These are phyloP conservation scores for Drosophila subsilvestris DNA, from an alignment of 2,888 invertebrate genomes.

Conservation along the genomic window DNA sequence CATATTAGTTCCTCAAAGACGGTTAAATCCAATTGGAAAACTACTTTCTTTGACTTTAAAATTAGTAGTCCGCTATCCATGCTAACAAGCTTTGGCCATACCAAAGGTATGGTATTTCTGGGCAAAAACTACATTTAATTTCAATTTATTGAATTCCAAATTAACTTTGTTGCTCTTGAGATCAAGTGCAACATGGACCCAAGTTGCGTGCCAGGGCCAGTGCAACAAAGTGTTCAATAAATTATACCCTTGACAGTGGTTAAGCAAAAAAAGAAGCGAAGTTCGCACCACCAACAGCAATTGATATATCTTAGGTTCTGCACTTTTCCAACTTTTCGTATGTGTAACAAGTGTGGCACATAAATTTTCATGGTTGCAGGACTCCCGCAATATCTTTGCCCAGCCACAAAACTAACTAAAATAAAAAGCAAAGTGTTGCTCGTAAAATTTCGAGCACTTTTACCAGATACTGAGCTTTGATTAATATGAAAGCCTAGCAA, in stretches of 20 bases:
- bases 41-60: too few species aligned
- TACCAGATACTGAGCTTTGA: conserved; percentile 45
- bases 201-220: not conserved
- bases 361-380: conserved; percentile 55
- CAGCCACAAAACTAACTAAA: conserved; percentile 60
- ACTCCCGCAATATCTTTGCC: conserved; percentile 20
- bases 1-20: too few species aligned
- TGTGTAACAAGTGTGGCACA: conserved; percentile 71
- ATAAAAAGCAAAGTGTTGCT: conserved; percentile 45
- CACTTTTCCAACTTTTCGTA: conserved; percentile 66
- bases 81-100: too few species aligned
- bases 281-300: conserved; percentile 17
- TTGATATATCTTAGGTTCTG: conserved; percentile 68
- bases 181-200: too few species aligned
- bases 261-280: conserved; percentile 48
- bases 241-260: conserved; percentile 50
- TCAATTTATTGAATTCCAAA: too few species aligned
- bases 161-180: too few species aligned
- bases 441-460: conserved; percentile 36
- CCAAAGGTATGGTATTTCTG: too few species aligned
- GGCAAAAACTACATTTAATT: too few species aligned
- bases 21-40: too few species aligned
- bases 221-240: conserved; percentile 60
- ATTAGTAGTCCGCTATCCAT: too few species aligned
- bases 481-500: conserved; percentile 48